phyloP scores from a whole-genome alignment of 2,888 invertebrate genomes.

The Caradrina kadenii region DNA sequence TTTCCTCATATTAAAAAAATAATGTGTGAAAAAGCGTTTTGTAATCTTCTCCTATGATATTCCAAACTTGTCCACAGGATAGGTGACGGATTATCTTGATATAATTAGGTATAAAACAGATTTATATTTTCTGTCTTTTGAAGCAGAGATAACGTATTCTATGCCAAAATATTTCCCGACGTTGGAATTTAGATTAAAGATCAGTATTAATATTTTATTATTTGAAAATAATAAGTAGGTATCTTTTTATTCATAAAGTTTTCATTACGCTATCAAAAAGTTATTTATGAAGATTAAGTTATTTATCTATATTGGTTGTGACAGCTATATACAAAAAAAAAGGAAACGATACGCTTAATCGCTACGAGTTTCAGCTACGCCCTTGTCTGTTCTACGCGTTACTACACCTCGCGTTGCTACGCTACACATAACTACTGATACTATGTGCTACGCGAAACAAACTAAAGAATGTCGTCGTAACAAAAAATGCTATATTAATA shows the following conservation, averaged over 20 bases:
- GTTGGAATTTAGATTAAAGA: constrained; percentile 1
- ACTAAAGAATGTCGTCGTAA: not conserved
- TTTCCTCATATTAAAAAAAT: constrained; percentile 46
- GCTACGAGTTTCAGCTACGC: not conserved
- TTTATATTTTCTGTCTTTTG: constrained; percentile 17
- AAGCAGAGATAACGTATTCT: not conserved
- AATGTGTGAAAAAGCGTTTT: constrained; percentile 54
- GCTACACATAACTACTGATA: no score
- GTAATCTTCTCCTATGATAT: constrained; percentile 48
- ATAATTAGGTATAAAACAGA: constrained; percentile 29
- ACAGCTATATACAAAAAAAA: not conserved
- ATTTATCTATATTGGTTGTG: not conserved
- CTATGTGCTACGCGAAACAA: not conserved
- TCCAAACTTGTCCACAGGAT: constrained; percentile 42
- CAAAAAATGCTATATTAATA: not conserved
- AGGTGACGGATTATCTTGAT: constrained; percentile 36
- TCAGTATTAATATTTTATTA: not conserved
- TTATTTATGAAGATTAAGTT: not conserved
- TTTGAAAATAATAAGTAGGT: not conserved
- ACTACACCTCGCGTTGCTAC: not conserved
- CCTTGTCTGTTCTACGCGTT: not conserved
- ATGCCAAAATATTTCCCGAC: not conserved
- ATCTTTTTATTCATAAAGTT: not conserved
- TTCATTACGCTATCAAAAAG: not conserved
- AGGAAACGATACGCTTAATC: not conserved